These are phyloP conservation scores for Coremacera marginata DNA, from an alignment of 2,888 invertebrate species.

Conservation along the genomic window DNA sequence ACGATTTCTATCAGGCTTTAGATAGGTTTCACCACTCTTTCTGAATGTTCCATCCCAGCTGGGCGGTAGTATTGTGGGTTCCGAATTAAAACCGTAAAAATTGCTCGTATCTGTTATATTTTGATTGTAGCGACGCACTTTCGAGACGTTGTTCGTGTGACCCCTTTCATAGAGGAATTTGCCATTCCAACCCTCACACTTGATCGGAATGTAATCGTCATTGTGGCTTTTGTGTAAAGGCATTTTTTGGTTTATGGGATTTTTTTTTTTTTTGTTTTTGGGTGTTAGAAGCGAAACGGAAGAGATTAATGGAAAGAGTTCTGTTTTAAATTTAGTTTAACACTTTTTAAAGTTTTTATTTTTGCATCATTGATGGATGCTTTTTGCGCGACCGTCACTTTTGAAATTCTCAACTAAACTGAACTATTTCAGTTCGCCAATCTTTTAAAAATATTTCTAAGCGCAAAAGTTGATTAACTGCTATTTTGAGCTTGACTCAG, in stretches of 20 bases:
- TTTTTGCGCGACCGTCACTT: not conserved
- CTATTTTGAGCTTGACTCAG: not conserved
- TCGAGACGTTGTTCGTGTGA: constrained; percentile 62
- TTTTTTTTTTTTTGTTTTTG: constrained; percentile 15
- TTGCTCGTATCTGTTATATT: constrained; percentile 64
- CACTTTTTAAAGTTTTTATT: not conserved
- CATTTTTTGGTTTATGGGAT: constrained; percentile 53
- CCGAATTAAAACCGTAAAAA: constrained; percentile 64
- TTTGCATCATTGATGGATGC: not conserved
- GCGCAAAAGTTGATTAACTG: not conserved
- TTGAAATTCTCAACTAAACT: constrained; percentile 18
- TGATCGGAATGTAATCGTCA: constrained; percentile 67
- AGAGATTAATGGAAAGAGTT: not conserved
- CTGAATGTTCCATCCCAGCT: constrained; percentile 68
- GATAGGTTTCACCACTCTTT: constrained; percentile 59
- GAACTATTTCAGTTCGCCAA: not conserved
- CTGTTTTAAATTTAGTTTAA: not conserved
- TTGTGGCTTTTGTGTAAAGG: constrained; percentile 59
- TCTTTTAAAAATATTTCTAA: constrained; percentile 19
- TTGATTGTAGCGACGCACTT: constrained; percentile 65
- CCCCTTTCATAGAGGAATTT: constrained; percentile 64
- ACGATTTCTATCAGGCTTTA: constrained; percentile 64
- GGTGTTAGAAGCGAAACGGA: not conserved
- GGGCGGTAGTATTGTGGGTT: constrained; percentile 64
- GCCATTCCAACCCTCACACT: constrained; percentile 69